Conservation (phyloP, 2,797 vertebrate species). For the Trachops cirrhosus region DNA sequence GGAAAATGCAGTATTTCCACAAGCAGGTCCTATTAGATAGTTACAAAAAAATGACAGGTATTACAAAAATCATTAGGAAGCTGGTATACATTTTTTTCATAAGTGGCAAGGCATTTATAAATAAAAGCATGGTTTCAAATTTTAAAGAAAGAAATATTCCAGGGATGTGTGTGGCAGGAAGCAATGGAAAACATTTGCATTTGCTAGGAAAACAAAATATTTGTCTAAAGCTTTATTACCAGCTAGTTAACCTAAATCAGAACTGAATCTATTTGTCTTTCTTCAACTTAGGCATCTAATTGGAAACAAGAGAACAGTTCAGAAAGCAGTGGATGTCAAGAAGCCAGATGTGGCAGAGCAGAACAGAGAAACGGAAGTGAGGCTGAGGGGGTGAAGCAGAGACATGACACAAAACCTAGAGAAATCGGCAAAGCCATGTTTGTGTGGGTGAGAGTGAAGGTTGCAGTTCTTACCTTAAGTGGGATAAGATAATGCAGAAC, state of each 20-base stretch:
- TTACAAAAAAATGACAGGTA: not conserved
- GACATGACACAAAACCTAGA: not conserved
- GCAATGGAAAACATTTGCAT: not conserved
- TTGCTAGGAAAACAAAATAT: not conserved
- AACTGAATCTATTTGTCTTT: not conserved
- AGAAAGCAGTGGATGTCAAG: not conserved
- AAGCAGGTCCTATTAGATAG: not conserved
- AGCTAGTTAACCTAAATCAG: not conserved
- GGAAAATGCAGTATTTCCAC: not conserved
- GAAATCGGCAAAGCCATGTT: not conserved
- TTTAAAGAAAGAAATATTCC: not conserved
- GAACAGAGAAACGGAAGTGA: not conserved
- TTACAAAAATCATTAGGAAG: not conserved
- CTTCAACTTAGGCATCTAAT: not conserved
- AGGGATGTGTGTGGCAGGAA: not conserved
- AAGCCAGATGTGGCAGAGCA: too few species aligned
- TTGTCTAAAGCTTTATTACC: not conserved
- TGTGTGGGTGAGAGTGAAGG: rapidly evolving
- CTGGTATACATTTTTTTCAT: not conserved
- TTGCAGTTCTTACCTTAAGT: not conserved
- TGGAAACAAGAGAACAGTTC: not conserved
- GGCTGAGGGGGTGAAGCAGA: not conserved
- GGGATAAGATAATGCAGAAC: not conserved
- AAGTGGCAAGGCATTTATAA: not conserved
- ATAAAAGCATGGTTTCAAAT: not conserved